phyloP scores from a whole-genome alignment of 1,140 invertebrate species.

The Apis cerana region DNA sequence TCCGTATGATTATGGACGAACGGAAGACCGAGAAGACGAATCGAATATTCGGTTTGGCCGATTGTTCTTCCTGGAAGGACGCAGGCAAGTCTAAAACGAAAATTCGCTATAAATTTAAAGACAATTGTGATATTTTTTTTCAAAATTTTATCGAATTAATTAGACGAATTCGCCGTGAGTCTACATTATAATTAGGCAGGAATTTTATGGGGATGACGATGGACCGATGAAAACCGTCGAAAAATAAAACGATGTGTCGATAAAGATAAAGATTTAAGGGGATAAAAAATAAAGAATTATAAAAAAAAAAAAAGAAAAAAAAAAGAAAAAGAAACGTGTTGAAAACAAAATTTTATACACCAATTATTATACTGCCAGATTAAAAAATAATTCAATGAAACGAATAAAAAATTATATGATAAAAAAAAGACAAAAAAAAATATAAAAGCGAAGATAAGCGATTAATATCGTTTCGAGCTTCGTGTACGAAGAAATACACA shows the following conservation, averaged over 20 bases:
- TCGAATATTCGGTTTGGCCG: constrained; percentile 41
- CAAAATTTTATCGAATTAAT: constrained; percentile 72
- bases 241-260: not conserved
- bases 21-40: constrained; percentile 39
- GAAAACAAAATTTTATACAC: constrained; percentile 72
- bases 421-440: not conserved
- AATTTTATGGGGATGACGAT: not conserved
- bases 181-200: constrained; percentile 25
- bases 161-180: constrained; percentile 59
- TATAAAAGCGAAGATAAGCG: not conserved
- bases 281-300: no score
- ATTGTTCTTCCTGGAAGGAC: constrained; percentile 54
- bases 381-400: constrained; percentile 54
- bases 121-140: constrained; percentile 78
- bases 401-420: constrained; percentile 24
- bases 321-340: not conserved
- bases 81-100: constrained; percentile 45
- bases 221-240: not conserved
- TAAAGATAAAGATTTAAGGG: not conserved
- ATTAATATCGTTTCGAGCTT: constrained; percentile 31
- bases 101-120: constrained; percentile 61
- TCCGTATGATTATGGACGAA: constrained; percentile 36
- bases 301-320: not conserved
- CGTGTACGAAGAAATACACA: not conserved
- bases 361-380: constrained; percentile 73